Conservation (phyloP, 2,888 invertebrate genomes). For the Tolmerus cingulatus region DNA sequence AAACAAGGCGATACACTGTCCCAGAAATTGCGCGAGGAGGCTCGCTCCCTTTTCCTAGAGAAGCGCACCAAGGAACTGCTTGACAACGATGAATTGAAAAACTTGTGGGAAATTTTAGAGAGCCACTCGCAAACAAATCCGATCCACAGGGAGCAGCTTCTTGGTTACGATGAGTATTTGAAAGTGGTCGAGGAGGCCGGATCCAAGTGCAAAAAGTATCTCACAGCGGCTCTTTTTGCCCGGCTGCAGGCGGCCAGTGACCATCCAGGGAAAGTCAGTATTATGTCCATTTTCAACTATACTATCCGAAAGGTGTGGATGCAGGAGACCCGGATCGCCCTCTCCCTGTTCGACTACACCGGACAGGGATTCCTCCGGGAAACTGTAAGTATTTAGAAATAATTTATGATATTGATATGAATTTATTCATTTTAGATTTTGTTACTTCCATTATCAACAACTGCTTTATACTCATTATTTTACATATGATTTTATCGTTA, state of each 20-base stretch:
- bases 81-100: slow-evolving; percentile 86
- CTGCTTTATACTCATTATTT: too few species aligned
- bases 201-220: slow-evolving; percentile 77
- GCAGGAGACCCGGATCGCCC: slow-evolving; percentile 30
- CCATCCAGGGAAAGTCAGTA: slow-evolving; percentile 81
- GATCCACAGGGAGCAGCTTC: slow-evolving; percentile 78
- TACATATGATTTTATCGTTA: slow-evolving; percentile 53
- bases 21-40: slow-evolving; percentile 86
- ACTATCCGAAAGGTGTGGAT: slow-evolving; percentile 95
- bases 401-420: too few species aligned
- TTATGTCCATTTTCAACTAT: slow-evolving; percentile 92
- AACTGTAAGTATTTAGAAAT: slow-evolving; percentile 66
- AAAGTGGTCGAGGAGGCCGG: slow-evolving; percentile 80
- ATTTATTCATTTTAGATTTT: too few species aligned
- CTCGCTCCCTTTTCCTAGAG: slow-evolving; percentile 86
- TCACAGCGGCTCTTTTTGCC: slow-evolving; percentile 87
- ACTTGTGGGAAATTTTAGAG: slow-evolving; percentile 84
- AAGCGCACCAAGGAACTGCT: slow-evolving; percentile 83
- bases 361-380: slow-evolving; percentile 91
- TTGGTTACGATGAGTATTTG: slow-evolving; percentile 85
- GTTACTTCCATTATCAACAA: too few species aligned
- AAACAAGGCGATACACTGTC: slow-evolving; percentile 75
- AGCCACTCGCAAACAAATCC: slow-evolving; percentile 77
- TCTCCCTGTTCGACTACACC: slow-evolving; percentile 78
- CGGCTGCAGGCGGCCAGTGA: slow-evolving; percentile 87